phyloP scores from a whole-genome alignment of 1,140 invertebrate species.

The Drosophila pseudoananassae region DNA sequence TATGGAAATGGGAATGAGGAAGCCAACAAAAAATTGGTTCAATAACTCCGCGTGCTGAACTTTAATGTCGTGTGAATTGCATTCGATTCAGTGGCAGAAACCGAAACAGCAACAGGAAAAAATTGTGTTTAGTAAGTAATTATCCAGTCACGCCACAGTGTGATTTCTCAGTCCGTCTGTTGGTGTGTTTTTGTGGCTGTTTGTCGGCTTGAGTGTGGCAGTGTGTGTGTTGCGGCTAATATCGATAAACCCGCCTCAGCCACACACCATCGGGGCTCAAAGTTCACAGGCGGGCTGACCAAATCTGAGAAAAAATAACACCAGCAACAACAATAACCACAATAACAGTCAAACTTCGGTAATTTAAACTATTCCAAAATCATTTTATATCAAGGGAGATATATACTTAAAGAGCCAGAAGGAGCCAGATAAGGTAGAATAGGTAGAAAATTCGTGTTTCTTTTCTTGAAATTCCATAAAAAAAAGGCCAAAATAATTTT shows the following conservation, averaged over 20 bases:
- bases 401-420: no score
- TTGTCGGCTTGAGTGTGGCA: not conserved
- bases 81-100: constrained; percentile 31
- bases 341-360: not conserved
- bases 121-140: constrained; percentile 54
- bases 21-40: constrained; percentile 14
- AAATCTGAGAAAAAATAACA: constrained; percentile 3
- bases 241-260: constrained; percentile 29
- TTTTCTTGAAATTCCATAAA: no score
- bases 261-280: constrained; percentile 3
- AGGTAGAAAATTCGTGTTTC: no score
- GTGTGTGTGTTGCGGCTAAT: constrained; percentile 9
- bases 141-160: constrained; percentile 45
- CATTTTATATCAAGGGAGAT: no score
- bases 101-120: constrained; percentile 37
- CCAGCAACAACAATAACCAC: not conserved
- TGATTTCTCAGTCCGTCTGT: not conserved
- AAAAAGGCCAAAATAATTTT: no score
- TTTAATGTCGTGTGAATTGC: constrained; percentile 54
- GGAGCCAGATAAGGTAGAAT: no score
- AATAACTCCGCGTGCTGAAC: constrained; percentile 32
- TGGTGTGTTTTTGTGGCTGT: not conserved
- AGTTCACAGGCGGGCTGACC: not conserved
- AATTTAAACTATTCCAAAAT: not conserved
- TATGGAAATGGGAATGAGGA: not conserved